Percentiles rank a stretch among this genome's conserved stretches.
Evolutionary conservation across 2,888 invertebrate genomes (phyloP).

Genomic region (Slavum lentiscoides): DNA sequence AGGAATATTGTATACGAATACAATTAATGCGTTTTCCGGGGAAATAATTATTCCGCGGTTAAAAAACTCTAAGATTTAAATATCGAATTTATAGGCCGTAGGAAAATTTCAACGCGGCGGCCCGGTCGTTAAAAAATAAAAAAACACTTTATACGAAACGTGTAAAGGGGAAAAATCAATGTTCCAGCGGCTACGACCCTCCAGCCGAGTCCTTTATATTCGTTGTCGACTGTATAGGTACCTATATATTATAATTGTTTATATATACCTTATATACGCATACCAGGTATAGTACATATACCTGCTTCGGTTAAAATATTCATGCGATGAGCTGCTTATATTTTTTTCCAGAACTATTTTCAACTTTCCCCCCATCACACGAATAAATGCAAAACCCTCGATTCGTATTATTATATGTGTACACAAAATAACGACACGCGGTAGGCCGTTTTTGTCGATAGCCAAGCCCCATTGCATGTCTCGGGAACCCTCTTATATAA

Average conservation of each 20-base stretch:
- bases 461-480: conserved; percentile 35
- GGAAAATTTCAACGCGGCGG: not conserved
- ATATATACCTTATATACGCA: not conserved
- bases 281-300: not conserved
- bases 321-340: conserved; percentile 18
- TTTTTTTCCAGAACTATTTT: conserved; percentile 17
- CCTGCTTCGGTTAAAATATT: conserved; percentile 37
- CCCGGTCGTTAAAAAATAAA: not conserved
- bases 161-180: conserved; percentile 42
- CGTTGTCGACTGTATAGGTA: not conserved
- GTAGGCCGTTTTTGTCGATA: conserved; percentile 26
- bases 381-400: not conserved
- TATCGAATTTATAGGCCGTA: not conserved
- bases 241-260: no score
- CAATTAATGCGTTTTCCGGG: not conserved
- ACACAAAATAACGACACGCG: conserved; percentile 8
- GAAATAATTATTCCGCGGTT: not conserved
- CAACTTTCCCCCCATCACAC: not conserved
- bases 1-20: no score
- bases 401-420: not conserved
- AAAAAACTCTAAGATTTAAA: not conserved
- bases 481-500: not conserved
- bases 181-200: conserved; percentile 37
- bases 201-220: conserved; percentile 22
- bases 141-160: not conserved